A percentile compares a stretch with the other conserved stretches of the same genome.
Conservation (phyloP, 2,888 invertebrate genomes). For the Nysson spinosus region DNA sequence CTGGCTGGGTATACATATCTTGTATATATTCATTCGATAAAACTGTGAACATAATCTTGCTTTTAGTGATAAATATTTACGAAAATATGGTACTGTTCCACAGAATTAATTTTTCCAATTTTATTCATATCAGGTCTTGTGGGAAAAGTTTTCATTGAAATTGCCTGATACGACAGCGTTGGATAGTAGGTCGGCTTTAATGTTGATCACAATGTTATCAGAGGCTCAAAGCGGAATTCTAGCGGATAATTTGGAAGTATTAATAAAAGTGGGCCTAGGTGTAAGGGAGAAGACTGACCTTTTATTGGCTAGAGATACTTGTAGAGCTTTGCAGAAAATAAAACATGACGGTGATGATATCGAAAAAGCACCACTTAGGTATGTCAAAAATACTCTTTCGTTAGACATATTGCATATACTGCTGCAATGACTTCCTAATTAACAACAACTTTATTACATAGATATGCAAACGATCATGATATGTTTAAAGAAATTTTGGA, state of each 20-base stretch:
- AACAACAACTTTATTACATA: constrained; percentile 46
- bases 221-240: constrained; percentile 81
- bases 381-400: constrained; percentile 51
- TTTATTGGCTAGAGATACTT: constrained; percentile 80
- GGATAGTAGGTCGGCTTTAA: constrained; percentile 86
- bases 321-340: constrained; percentile 80
- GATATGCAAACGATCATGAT: constrained; percentile 78
- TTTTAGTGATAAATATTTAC: no score
- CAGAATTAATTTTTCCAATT: background rate
- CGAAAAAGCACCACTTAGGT: constrained; percentile 72
- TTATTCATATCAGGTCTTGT: constrained; percentile 83
- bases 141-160: constrained; percentile 90
- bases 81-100: no score
- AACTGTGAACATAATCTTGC: no score
- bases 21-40: no score
- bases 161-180: constrained; percentile 83
- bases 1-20: no score
- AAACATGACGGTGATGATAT: constrained; percentile 73
- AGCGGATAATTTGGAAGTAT: constrained; percentile 84
- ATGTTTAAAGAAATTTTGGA: constrained; percentile 79
- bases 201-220: constrained; percentile 88
- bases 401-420: constrained; percentile 3
- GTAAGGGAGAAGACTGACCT: constrained; percentile 78
- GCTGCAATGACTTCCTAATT: constrained; percentile 6
- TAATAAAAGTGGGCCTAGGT: constrained; percentile 86